These are phyloP conservation scores for Melieria omissa DNA, from an alignment of 2,888 invertebrate species.

Conservation along the genomic window DNA sequence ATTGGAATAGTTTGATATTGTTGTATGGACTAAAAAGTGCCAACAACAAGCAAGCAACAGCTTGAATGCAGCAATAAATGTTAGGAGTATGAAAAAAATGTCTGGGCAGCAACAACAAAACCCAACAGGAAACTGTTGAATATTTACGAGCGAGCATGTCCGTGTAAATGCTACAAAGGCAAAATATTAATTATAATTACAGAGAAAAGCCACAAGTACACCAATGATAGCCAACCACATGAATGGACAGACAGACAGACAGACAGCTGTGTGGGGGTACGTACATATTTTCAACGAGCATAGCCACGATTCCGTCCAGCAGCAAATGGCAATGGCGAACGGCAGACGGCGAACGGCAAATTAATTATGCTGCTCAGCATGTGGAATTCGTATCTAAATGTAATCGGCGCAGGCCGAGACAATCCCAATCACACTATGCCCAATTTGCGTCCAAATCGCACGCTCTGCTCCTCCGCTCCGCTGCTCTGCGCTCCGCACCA, in stretches of 20 bases:
- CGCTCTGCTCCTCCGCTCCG: conserved; percentile 9
- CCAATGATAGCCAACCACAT: background rate
- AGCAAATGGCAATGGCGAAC: background rate
- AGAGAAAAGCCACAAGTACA: conserved; percentile 6
- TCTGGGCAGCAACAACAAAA: no score
- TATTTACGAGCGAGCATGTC: no score
- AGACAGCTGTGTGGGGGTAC: background rate
- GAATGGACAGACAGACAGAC: background rate
- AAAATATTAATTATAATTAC: conserved; percentile 24
- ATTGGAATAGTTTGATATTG: no score
- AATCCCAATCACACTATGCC: conserved; percentile 1
- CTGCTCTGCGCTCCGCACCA: background rate
- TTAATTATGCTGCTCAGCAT: conserved; percentile 31
- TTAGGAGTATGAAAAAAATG: no score
- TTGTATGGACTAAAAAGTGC: no score
- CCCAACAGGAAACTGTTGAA: no score
- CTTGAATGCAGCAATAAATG: no score
- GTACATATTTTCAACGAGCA: background rate
- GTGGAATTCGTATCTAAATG: conserved; percentile 27
- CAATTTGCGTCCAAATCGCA: conserved; percentile 16
- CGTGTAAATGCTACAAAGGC: background rate
- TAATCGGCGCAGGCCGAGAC: background rate
- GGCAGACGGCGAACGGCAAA: conserved; percentile 4
- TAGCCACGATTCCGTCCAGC: background rate
- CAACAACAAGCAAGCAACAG: no score